Evolutionary conservation across 35 echinoderm and acorn worm species (phyloP).

Genomic region (Amphiura filiformis): DNA sequence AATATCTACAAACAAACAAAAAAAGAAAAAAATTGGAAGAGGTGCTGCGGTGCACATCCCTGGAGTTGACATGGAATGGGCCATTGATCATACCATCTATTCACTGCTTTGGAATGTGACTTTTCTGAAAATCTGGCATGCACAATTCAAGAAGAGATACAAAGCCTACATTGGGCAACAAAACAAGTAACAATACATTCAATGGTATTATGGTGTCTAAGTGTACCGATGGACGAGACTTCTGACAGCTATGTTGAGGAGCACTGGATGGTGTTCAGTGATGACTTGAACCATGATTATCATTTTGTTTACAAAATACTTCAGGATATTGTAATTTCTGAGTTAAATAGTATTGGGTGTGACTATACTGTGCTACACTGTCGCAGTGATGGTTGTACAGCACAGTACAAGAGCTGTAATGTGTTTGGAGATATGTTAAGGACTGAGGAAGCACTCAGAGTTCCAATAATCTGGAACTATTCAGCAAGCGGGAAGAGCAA

Average conservation of each 20-base stretch:
- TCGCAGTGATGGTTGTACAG: neutral
- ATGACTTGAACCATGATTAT: neutral
- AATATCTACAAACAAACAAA: neutral
- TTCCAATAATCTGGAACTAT: neutral
- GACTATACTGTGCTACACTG: neutral
- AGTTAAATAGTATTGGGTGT: neutral
- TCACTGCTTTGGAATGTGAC: neutral
- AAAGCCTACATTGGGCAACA: neutral
- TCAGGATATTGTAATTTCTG: neutral
- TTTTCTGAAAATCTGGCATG: neutral
- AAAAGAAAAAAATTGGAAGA: no score
- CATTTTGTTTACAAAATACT: neutral
- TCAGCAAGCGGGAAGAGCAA: neutral
- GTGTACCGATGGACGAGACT: neutral
- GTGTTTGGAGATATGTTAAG: neutral
- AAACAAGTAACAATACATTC: neutral
- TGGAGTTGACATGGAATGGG: neutral
- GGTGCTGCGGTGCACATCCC: no score
- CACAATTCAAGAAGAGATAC: neutral
- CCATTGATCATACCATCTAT: no score
- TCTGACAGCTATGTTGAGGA: neutral
- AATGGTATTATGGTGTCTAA: neutral
- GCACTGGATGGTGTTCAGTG: neutral
- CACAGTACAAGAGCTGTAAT: neutral
- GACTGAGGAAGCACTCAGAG: neutral